Evolutionary conservation across 2,113 vertebrate species (phyloP).

Genomic region (Phrynosoma blainvillii): DNA sequence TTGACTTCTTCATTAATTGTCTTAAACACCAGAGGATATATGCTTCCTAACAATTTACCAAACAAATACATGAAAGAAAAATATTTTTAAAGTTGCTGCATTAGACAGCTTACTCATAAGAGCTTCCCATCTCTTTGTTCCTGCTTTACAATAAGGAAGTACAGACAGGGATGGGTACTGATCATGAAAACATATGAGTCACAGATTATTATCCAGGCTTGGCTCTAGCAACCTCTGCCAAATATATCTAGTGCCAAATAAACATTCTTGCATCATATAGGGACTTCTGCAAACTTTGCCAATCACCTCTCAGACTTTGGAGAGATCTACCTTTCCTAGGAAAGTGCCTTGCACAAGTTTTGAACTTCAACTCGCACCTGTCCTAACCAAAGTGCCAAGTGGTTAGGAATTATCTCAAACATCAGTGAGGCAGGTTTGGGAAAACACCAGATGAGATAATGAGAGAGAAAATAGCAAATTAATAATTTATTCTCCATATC

Average conservation of each 20-base stretch:
- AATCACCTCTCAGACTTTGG: not conserved
- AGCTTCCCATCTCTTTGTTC: not conserved
- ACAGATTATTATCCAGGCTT: slow-evolving; percentile 14
- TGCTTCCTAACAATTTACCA: no score
- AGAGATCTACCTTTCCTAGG: not conserved
- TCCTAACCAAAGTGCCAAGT: not conserved
- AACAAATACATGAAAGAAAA: not conserved
- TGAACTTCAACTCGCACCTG: not conserved
- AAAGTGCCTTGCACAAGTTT: not conserved
- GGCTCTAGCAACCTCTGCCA: not conserved
- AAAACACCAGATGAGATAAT: no score
- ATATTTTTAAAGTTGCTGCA: not conserved
- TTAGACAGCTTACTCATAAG: not conserved
- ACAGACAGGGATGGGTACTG: not conserved
- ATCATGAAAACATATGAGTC: slow-evolving; percentile 3
- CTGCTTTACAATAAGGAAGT: not conserved
- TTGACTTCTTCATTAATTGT: not conserved
- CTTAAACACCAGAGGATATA: not conserved
- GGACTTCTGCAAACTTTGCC: not conserved
- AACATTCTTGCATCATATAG: not conserved
- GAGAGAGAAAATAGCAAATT: no score
- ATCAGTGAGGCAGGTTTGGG: no score
- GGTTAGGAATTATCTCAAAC: no score
- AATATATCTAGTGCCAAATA: not conserved
- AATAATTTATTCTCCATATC: no score